These are phyloP conservation scores for Thumatha senex DNA, from an alignment of 2,888 invertebrate species.

Conservation along the genomic window DNA sequence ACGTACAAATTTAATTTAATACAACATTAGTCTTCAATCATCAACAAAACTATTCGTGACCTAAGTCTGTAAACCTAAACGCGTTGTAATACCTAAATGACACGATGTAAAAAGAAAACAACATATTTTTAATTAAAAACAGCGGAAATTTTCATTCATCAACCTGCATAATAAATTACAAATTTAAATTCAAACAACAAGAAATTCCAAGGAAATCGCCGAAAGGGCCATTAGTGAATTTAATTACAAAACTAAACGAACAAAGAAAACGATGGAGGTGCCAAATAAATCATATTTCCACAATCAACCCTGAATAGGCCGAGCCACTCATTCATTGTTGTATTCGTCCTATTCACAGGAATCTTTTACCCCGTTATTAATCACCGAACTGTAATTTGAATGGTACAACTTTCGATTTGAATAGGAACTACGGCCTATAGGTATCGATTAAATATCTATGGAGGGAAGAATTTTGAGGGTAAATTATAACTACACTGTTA, in stretches of 20 bases:
- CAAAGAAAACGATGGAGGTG: slow-evolving; percentile 8
- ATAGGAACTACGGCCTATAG: slow-evolving; percentile 26
- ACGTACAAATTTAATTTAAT: too few species aligned
- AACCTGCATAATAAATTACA: neutral
- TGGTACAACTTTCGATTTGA: slow-evolving; percentile 48
- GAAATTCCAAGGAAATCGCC: neutral
- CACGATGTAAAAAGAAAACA: neutral
- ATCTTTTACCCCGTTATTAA: slow-evolving; percentile 46
- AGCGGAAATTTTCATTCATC: neutral
- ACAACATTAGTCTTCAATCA: too few species aligned
- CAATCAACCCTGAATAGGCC: slow-evolving; percentile 19
- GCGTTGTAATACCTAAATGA: too few species aligned
- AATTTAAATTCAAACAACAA: slow-evolving; percentile 2
- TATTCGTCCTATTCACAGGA: slow-evolving; percentile 28
- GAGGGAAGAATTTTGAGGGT: slow-evolving; percentile 1
- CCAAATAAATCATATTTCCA: slow-evolving; percentile 29
- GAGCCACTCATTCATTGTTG: slow-evolving; percentile 15
- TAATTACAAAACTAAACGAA: slow-evolving; percentile 15
- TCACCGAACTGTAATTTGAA: slow-evolving; percentile 50
- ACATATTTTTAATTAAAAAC: neutral
- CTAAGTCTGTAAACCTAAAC: neutral
- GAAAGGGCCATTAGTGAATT: slow-evolving; percentile 5
- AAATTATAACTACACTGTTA: neutral
- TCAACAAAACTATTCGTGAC: too few species aligned
- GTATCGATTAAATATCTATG: slow-evolving; percentile 28